These are phyloP conservation scores for Oceanites oceanicus DNA, from an alignment of 2,113 vertebrate genomes.

Conservation along the genomic window DNA sequence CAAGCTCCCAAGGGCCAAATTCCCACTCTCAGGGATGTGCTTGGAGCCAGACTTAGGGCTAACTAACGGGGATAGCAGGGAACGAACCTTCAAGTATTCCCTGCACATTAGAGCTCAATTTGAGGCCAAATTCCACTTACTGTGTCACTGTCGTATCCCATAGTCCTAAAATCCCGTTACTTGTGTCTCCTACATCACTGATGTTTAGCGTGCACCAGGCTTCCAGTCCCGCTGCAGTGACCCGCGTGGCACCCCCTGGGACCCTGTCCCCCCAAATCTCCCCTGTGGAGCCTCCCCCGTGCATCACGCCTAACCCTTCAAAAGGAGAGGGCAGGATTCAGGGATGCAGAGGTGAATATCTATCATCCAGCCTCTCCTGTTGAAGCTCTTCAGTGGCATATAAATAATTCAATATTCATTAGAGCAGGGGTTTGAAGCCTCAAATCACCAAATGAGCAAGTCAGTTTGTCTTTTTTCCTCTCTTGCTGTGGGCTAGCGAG, in stretches of 20 bases:
- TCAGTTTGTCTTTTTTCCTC: neutral
- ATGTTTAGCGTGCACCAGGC: neutral
- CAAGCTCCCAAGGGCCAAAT: neutral
- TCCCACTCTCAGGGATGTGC: neutral
- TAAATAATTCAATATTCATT: conserved; percentile 45
- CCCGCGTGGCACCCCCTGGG: neutral
- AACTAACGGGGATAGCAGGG: accelerated
- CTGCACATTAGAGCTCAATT: neutral
- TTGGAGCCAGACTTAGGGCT: neutral
- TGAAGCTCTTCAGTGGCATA: neutral
- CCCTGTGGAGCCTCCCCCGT: neutral
- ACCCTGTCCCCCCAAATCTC: accelerated
- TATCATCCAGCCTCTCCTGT: neutral
- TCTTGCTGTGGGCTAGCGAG: neutral
- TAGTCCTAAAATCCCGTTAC: neutral
- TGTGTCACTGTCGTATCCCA: neutral
- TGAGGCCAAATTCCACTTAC: neutral
- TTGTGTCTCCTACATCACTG: neutral
- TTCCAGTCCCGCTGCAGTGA: neutral
- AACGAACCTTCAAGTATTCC: neutral
- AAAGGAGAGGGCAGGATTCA: neutral
- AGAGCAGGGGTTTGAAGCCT: conserved; percentile 23
- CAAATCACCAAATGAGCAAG: neutral
- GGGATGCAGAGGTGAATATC: neutral
- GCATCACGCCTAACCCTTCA: neutral